Evolutionary conservation across 2,888 invertebrate species (phyloP).

Genomic region (Diplolepis rosae): DNA sequence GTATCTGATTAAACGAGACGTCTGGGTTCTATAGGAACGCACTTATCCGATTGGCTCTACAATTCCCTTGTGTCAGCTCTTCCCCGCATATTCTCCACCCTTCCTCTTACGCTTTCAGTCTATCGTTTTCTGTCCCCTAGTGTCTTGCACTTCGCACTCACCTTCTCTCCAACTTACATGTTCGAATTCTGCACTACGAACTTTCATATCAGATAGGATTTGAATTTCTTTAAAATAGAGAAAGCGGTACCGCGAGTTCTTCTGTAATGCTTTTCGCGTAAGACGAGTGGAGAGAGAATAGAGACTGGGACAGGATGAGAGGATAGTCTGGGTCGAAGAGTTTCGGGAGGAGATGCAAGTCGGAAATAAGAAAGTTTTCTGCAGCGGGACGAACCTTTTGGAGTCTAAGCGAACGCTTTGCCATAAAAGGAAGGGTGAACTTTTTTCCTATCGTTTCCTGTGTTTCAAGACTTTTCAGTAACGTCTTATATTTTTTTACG

Average conservation of each 20-base stretch:
- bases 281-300: constrained; percentile 25
- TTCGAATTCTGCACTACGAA: constrained; percentile 51
- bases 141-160: constrained; percentile 21
- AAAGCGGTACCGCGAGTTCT: constrained; percentile 33
- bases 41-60: constrained; percentile 73
- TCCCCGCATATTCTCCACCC: constrained; percentile 36
- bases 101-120: neutral
- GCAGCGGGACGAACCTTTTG: constrained; percentile 40
- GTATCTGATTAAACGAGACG: constrained; percentile 71
- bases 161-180: constrained; percentile 24
- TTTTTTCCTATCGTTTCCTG: constrained; percentile 35
- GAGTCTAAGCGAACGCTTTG: constrained; percentile 49
- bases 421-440: constrained; percentile 33
- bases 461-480: constrained; percentile 33
- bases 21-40: constrained; percentile 67
- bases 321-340: neutral
- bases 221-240: constrained; percentile 61
- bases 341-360: constrained; percentile 29
- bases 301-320: constrained; percentile 18
- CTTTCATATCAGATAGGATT: constrained; percentile 64
- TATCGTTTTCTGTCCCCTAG: constrained; percentile 14
- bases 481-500: constrained; percentile 42
- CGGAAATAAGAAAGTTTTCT: constrained; percentile 54
- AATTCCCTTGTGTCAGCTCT: constrained; percentile 69
- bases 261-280: constrained; percentile 38